Conservation (phyloP, 2,888 invertebrate species). For the Nephrotoma appendiculata region DNA sequence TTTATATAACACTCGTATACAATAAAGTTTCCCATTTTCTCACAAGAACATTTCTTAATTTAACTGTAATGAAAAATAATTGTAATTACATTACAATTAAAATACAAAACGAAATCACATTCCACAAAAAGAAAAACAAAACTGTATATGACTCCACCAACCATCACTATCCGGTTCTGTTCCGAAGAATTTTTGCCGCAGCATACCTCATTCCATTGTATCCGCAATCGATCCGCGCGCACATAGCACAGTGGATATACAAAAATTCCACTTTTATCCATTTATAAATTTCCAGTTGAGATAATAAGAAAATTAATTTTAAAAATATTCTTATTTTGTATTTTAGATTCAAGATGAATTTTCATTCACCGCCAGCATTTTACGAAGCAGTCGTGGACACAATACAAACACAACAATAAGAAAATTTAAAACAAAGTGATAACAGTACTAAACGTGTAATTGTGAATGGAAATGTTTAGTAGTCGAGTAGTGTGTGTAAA, state of each 20-base stretch:
- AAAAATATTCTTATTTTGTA: neutral
- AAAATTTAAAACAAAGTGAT: neutral
- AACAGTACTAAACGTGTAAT: neutral
- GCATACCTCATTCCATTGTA: neutral
- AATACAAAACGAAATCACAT: neutral
- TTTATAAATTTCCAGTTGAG: neutral
- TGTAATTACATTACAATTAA: neutral
- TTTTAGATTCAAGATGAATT: neutral
- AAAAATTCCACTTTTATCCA: neutral
- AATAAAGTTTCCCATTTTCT: neutral
- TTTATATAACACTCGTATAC: no score
- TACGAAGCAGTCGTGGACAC: neutral
- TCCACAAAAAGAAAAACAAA: neutral
- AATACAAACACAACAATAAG: neutral
- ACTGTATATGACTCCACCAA: neutral
- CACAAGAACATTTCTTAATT: neutral
- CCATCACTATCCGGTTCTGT: neutral
- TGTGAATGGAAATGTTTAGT: neutral
- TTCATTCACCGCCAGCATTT: neutral
- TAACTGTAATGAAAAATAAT: neutral
- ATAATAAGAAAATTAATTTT: neutral
- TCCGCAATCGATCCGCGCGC: neutral
- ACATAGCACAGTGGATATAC: neutral
- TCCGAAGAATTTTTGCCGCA: neutral
- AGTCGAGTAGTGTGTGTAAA: neutral